Evolutionary conservation across 2,113 vertebrate genomes (phyloP), one percentile per base, ranked within the genome.

Genomic region (Poeciliopsis prolifica): DNA sequence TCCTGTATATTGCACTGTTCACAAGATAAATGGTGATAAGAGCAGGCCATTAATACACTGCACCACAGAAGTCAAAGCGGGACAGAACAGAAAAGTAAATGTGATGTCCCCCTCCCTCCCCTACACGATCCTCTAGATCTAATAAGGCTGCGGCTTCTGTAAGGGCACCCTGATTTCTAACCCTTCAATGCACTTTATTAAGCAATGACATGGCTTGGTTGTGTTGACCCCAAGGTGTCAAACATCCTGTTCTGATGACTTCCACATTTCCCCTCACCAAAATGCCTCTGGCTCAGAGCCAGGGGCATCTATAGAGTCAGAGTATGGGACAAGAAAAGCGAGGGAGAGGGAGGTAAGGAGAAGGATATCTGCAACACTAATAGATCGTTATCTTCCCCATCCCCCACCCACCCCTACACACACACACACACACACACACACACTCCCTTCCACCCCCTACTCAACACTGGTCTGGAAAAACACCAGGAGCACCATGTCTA

Each of bases 321-420:
- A 84, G 79, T 87, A 83, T 80, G 70, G 78, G 84, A 82, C 83
- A 86, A 86, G 71, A 69, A 77, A 62, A 83, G 87, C 24, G 14
- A 77, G 81, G 81, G 82, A 81, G 78, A 75, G 79, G 60, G 80
- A 74, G 79, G 87, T 84, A 89, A 86, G 82, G 79, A 89, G 89
- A 78, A 91, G 90, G 89, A 91, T 91, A 94, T 94, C 92, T 94
- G 89, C 92, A 94, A 93, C 93, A 93, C 92, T 92, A 93, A 94
- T 94, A 94, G 94, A 95, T 94, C 73, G 88, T 93, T 94, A 95
- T 95, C 94, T 90, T 80, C 74, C 79, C 85, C 62, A 77, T 0
- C 51, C 51, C 51, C 51, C 5, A 6, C 5, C 22, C 48, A 3
- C 44, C 44, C 19, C 19, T 5, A 6, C 4, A 51, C 15, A 24